Evolutionary conservation across 2,113 vertebrate species (phyloP).

Genomic region (Notothenia coriiceps): DNA sequence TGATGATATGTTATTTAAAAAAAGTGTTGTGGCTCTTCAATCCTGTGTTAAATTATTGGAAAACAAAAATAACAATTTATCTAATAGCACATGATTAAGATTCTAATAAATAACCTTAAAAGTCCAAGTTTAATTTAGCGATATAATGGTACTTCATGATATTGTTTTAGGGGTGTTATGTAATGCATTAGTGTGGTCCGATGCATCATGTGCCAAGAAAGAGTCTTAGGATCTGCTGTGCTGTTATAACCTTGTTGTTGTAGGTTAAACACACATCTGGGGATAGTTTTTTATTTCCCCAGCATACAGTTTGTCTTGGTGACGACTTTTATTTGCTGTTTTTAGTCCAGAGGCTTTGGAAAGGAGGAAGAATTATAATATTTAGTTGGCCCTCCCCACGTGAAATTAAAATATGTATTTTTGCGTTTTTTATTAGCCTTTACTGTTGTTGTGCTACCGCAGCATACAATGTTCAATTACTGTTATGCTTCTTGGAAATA

Average conservation of each 20-base stretch:
- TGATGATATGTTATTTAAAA: background rate
- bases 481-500: background rate
- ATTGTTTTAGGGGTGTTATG: background rate
- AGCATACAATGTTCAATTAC: background rate
- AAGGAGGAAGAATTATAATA: background rate
- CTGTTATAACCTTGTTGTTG: slow-evolving; percentile 22
- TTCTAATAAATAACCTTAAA: background rate
- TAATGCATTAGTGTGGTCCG: background rate
- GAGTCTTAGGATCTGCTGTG: slow-evolving; percentile 21
- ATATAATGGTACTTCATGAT: background rate
- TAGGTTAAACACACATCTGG: slow-evolving; percentile 36
- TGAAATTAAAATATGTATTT: background rate
- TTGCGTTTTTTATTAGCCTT: background rate
- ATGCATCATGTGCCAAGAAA: slow-evolving; percentile 29
- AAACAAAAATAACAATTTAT: background rate
- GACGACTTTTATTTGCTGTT: background rate
- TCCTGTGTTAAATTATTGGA: background rate
- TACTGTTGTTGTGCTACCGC: background rate
- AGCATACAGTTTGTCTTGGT: background rate
- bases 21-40: background rate
- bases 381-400: background rate
- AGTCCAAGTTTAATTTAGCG: background rate
- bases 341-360: slow-evolving; percentile 3
- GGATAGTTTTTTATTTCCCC: background rate
- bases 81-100: background rate